A percentile compares a stretch with the other conserved stretches of the same genome.
phyloP scores from a whole-genome alignment of 2,797 vertebrate species.

The Sebastes flavidus region DNA sequence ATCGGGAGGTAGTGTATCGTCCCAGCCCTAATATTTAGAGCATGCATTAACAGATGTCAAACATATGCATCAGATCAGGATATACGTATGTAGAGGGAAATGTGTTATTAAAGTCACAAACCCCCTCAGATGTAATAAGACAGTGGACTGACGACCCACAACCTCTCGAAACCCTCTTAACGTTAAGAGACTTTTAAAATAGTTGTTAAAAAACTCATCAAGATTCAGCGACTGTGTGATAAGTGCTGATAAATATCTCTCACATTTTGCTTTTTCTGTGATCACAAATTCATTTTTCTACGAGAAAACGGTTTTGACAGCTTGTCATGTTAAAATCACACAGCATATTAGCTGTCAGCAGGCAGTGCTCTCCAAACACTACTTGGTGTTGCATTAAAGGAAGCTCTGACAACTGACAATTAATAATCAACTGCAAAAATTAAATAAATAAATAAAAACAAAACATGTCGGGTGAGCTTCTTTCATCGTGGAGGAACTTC shows the following conservation, averaged over 20 bases:
- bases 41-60: background rate
- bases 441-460: background rate
- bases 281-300: slow-evolving; percentile 4
- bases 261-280: background rate
- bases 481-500: background rate
- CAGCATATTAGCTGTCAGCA: slow-evolving; percentile 32
- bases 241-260: background rate
- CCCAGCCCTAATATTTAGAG: background rate
- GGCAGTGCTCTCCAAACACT: background rate
- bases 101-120: background rate
- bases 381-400: slow-evolving; percentile 23
- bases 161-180: background rate
- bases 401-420: background rate
- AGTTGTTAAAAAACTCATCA: background rate
- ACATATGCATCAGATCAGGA: background rate
- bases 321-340: slow-evolving; percentile 38
- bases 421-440: background rate
- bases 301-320: slow-evolving; percentile 15
- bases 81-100: background rate
- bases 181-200: background rate
- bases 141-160: background rate
- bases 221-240: background rate
- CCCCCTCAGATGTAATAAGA: background rate
- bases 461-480: background rate
- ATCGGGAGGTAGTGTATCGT: no score